A percentile compares a stretch with the other conserved stretches of the same genome.
phyloP scores from a whole-genome alignment of 2,797 vertebrate genomes.

The Loris lydekkerianus region DNA sequence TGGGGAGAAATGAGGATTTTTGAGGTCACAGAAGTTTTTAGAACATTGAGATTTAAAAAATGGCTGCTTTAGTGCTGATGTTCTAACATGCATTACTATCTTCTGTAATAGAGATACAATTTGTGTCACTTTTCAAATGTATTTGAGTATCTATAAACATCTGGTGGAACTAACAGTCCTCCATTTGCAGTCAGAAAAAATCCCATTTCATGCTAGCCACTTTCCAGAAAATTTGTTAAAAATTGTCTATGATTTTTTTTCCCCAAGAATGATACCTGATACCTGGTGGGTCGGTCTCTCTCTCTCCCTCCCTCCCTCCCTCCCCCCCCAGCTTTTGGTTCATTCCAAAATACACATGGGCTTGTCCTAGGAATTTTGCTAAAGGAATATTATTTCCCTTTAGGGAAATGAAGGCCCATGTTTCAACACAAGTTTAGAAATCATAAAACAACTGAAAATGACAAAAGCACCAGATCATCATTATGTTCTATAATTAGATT shows the following conservation, averaged over 20 bases:
- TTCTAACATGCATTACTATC: not conserved
- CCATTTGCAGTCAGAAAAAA: conserved; percentile 27
- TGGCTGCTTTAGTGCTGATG: not conserved
- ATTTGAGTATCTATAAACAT: not conserved
- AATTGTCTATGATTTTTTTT: conserved; percentile 35
- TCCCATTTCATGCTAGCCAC: not conserved
- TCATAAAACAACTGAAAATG: not conserved
- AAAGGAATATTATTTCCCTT: conserved; percentile 78
- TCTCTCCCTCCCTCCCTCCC: too few species aligned
- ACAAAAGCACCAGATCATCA: not conserved
- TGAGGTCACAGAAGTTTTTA: conserved; percentile 8
- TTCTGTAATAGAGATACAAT: not conserved
- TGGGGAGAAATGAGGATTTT: not conserved
- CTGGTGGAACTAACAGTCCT: not conserved
- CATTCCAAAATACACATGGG: conserved; percentile 80
- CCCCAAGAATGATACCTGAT: conserved; percentile 53
- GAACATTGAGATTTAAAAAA: not conserved
- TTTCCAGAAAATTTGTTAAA: conserved; percentile 58
- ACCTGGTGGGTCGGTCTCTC: too few species aligned
- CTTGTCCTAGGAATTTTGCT: conserved; percentile 78
- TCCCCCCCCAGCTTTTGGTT: conserved; percentile 42
- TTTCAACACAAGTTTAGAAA: conserved; percentile 65
- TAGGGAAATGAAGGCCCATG: conserved; percentile 78
- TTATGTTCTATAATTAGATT: not conserved
- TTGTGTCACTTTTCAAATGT: conserved; percentile 8